phyloP scores from a whole-genome alignment of 1,140 invertebrate species.

The Latrodectus geometricus region DNA sequence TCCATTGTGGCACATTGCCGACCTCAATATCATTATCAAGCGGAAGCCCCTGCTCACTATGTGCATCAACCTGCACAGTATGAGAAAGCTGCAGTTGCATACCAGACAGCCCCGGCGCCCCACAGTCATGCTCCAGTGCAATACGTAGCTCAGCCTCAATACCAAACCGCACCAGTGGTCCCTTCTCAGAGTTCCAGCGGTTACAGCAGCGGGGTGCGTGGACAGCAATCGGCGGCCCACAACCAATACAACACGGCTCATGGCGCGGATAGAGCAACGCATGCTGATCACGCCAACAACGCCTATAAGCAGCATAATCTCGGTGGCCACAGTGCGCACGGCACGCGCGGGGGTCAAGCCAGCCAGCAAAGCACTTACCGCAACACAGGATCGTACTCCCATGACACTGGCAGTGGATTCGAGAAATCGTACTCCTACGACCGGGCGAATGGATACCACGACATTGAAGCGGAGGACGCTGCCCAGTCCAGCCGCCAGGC shows the following conservation, averaged over 20 bases:
- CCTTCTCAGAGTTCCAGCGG: not conserved
- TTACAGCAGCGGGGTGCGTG: not conserved
- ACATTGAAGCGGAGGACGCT: constrained; percentile 11
- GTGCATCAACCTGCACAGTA: not conserved
- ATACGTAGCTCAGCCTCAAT: constrained; percentile 3
- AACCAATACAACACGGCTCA: not conserved
- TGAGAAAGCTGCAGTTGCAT: not conserved
- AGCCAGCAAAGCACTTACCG: constrained; percentile 14
- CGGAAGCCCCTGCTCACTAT: no score
- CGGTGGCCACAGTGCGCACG: constrained; percentile 3
- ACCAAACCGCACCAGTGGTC: constrained; percentile 20
- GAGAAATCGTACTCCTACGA: constrained; percentile 57
- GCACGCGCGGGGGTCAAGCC: not conserved
- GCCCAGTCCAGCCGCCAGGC: not conserved
- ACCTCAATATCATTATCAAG: no score
- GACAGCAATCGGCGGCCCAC: constrained; percentile 9
- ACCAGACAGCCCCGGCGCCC: constrained; percentile 6
- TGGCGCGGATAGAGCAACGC: constrained; percentile 1
- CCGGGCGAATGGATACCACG: constrained; percentile 41
- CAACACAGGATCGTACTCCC: constrained; percentile 45
- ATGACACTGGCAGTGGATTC: constrained; percentile 50
- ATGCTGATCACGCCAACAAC: not conserved
- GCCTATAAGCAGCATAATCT: constrained; percentile 21
- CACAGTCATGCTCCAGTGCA: constrained; percentile 14
- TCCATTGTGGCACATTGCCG: no score